Evolutionary conservation across 2,797 vertebrate species (phyloP).

Genomic region (Perodicticus potto): DNA sequence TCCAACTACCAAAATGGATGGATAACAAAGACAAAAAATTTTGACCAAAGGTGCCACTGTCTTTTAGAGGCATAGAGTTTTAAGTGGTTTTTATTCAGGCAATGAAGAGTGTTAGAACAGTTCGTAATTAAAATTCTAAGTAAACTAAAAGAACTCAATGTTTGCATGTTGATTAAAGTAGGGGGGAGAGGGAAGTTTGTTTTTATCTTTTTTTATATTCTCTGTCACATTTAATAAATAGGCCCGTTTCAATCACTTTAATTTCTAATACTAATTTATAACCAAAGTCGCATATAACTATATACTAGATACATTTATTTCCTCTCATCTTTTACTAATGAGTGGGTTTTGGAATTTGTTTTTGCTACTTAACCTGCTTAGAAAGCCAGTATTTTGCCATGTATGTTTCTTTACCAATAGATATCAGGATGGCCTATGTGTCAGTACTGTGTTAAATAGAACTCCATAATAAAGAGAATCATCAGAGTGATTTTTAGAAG

Average conservation of each 20-base stretch:
- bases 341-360: not conserved
- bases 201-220: conserved; percentile 13
- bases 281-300: not conserved
- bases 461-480: conserved; percentile 1
- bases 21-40: not conserved
- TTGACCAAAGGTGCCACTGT: not conserved
- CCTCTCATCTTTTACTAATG: conserved; percentile 4
- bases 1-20: conserved; percentile 2
- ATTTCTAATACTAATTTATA: not conserved
- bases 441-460: not conserved
- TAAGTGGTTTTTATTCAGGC: conserved; percentile 1
- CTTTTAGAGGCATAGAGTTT: not conserved
- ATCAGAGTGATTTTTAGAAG: not conserved
- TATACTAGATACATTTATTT: not conserved
- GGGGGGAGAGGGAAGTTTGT: not conserved
- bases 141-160: not conserved
- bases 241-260: not conserved
- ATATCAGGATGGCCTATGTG: not conserved
- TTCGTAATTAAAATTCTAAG: conserved; percentile 27
- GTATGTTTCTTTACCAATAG: not conserved
- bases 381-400: not conserved
- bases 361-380: not conserved
- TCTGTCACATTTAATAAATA: not conserved
- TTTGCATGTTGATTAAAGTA: not conserved
- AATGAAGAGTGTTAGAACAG: not conserved